phyloP scores from a whole-genome alignment of 2,888 invertebrate species.

The Blera fallax region DNA sequence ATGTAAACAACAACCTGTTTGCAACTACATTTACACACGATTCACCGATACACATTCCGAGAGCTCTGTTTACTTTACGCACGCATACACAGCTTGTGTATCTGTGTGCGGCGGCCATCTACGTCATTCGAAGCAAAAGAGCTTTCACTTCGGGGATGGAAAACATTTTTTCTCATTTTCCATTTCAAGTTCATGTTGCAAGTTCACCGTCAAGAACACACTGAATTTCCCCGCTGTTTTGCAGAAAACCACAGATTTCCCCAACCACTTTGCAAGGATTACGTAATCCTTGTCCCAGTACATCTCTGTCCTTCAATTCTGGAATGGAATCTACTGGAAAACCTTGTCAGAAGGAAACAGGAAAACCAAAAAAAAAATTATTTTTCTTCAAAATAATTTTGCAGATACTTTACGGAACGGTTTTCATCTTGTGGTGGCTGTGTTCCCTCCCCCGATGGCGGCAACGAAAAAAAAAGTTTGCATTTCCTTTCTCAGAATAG shows the following conservation, averaged over 20 bases:
- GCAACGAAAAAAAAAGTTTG: conserved; percentile 34
- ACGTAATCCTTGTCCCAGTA: conserved; percentile 58
- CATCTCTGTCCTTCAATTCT: conserved; percentile 42
- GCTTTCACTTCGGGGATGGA: conserved; percentile 16
- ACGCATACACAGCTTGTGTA: not conserved
- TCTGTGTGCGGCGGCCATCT: conserved; percentile 27
- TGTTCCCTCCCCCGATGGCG: conserved; percentile 11
- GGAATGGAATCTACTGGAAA: conserved; percentile 32
- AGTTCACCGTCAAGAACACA: conserved; percentile 55
- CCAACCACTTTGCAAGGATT: conserved; percentile 56
- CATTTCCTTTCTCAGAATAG: conserved; percentile 47
- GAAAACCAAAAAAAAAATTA: conserved; percentile 3
- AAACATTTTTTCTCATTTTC: not conserved
- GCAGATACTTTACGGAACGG: conserved; percentile 44
- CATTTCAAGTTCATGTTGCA: conserved; percentile 72
- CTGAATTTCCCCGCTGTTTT: conserved; percentile 19
- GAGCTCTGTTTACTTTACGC: conserved; percentile 14
- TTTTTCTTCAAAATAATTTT: conserved; percentile 42
- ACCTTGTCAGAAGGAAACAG: conserved; percentile 45
- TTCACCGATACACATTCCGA: no score
- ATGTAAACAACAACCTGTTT: conserved; percentile 73
- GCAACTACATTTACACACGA: not conserved
- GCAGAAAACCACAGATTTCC: conserved; percentile 48
- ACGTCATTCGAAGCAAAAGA: conserved; percentile 64
- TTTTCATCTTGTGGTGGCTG: conserved; percentile 39